Evolutionary conservation across 2,797 vertebrate species (phyloP).

Genomic region (Neosalanx taihuensis): DNA sequence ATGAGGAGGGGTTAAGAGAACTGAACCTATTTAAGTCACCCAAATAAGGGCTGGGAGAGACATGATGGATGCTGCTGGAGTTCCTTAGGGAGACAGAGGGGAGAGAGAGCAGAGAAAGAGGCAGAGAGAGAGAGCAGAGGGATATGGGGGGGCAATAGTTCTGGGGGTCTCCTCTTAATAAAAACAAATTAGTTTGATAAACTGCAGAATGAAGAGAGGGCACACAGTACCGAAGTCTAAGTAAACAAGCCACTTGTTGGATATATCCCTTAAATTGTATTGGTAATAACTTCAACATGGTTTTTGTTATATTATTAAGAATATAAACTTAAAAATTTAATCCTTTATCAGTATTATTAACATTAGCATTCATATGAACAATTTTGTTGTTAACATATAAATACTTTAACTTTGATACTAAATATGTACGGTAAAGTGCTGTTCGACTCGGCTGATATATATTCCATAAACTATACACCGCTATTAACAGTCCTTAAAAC

Average conservation of each 20-base stretch:
- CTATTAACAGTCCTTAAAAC: neutral
- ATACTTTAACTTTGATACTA: too few species aligned
- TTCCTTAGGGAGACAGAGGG: constrained; percentile 61
- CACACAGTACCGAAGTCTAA: constrained; percentile 25
- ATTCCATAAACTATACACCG: neutral
- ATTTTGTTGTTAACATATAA: too few species aligned
- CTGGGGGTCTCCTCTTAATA: constrained; percentile 62
- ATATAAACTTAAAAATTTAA: neutral
- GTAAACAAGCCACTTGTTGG: constrained; percentile 42
- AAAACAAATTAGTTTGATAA: constrained; percentile 70
- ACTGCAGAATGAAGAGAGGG: constrained; percentile 31
- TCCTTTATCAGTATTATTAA: neutral
- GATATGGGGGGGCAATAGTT: constrained; percentile 42
- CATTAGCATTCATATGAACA: neutral
- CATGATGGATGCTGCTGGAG: constrained; percentile 67
- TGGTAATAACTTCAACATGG: neutral
- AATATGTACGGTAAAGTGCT: too few species aligned
- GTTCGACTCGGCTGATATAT: neutral
- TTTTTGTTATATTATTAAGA: neutral
- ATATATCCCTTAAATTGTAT: neutral
- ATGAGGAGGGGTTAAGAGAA: constrained; percentile 82
- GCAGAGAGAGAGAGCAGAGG: constrained; percentile 23
- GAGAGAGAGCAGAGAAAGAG: constrained; percentile 37
- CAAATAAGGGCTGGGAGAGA: constrained; percentile 74
- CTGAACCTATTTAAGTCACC: constrained; percentile 84